Evolutionary conservation across 2,888 invertebrate species (phyloP), one percentile per base, ranked within the genome.

Genomic region (Imbricaverruca yamaguchii): DNA sequence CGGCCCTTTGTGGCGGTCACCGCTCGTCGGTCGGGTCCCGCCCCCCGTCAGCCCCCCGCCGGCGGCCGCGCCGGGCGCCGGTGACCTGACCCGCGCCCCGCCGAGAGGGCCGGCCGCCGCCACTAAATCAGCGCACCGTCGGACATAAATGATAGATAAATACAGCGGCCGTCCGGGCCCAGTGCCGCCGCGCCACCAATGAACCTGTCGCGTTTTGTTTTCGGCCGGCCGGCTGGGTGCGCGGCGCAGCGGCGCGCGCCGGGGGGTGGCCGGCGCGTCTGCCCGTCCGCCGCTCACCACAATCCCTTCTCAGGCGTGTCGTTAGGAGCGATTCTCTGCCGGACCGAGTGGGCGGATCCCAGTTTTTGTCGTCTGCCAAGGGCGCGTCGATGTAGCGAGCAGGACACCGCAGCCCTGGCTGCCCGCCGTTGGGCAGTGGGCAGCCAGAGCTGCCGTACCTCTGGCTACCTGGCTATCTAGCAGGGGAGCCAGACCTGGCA

Each of bases 41-140:
- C 65, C 65, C 39, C 65, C 65, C 65, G 65, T 23, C 65, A 23
- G 23, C 65, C 65, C 65, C 65, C 65, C 65, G 65, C 65, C 65
- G 65, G 23, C n/a, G 65, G 15, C 65, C n/a, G 65, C 39, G 39
- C 39, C 65, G 9, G 69, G 39, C 23, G n/a, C 25, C 15, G 39
- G n/a, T 39, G 69, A 69, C 69, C 69, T 69, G 69, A 69, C 69
- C 69, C 25, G 25, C 25, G 12, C 25, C 69, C 25, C 69, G 69
- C 69, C 69, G 69, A 9, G n/a, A 8, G 13, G 39, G 6, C 69
- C 69, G 69, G 69, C 69, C 39, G 12, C 21, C 69, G 11, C 11
- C 39, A 39, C 69, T 69, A 69, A 69, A 69, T 69, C 69, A 69
- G 69, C 69, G 65, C 65, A 65, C 12, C 69, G 69, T 39, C 69